Evolutionary conservation across 2,888 invertebrate genomes (phyloP), one percentile per base, ranked within the genome.

Genomic region (Pegoplata infirma): DNA sequence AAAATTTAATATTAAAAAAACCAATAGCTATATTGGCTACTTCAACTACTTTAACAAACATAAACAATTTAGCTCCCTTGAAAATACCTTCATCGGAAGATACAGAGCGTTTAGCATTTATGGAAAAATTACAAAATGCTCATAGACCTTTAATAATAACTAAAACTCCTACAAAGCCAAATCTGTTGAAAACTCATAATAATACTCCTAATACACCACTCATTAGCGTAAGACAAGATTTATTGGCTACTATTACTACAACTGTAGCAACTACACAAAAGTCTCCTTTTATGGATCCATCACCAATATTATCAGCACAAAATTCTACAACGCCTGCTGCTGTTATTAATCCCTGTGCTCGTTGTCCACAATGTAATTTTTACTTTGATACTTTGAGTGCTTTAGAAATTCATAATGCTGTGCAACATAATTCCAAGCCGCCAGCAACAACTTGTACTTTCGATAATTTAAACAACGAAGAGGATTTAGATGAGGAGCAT

Each of bases 361-460:
- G 89, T 14, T 89, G 89, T 58, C 86, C 85, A 67, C 85, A 85
- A 19, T 89, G 89, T 73, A 86, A 86, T 61, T 81, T 85, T 53
- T 71, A 83, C 4, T 89, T 89, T 58, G 86, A 86, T 17, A 84
- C 85, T 3, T 83, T 89, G 17, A 83, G 84, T 46, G 85, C 85
- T 14, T 77, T 89, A 21, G 89, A 89, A 79, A 81, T 85, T 5
- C 89, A 89, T 72, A 89, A 89, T 76, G 85, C 84, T 3, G 81
- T 81, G 58, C 84, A 85, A 28, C 89, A 89, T 44, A 84, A 75
- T 63, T 56, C 51, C 19, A 16, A 64, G 32, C 56, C 28, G 5
- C 19, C 76, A 32, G 17, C n/a, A 36, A 19, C 32, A 28, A 51
- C 46, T 3, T 36, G 59, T 10, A 32, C 25, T 36, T 46, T 47